Evolutionary conservation across 1,140 invertebrate species (phyloP), one percentile per base, ranked within the genome.

Genomic region (Drosophila lini): DNA sequence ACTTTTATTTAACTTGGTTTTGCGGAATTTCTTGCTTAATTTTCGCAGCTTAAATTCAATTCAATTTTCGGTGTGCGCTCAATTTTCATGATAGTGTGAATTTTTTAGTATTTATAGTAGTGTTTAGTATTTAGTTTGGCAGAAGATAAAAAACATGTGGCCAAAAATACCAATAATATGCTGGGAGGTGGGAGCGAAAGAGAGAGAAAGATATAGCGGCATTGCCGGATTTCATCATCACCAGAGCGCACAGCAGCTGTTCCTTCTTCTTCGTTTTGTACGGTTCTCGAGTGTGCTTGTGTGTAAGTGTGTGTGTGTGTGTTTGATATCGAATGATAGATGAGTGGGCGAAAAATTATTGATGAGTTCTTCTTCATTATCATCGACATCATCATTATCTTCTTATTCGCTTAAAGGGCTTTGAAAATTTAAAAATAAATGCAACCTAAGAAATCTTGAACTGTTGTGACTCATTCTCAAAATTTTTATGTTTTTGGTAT

Each of bases 1-100:
- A 28, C 42, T 76, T 76, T 58, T 74, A 74, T 75, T 75, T 74
- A 56, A 41, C 36, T 74, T 55, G 41, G 16, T 19, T 64, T 56
- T 73, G 59, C 63, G 83, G 84, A 86, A 86, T 89, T 89, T 81
- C 63, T 78, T 88, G 78, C 81, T 88, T 81, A 78, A 84, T 83
- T 89, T 89, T 88, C 47, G 63, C 52, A 68, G 76, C 83, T 88
- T 88, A 76, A 86, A 89, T 89, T 74, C 61, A 80, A 80, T 89
- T 81, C 64, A 85, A 86, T 80, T 83, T 74, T 52, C 11, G 32
- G 44, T 50, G 15, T 38, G 59, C 73, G 76, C 77, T 68, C 61
- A 83, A 80, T 83, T 80, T 86, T 82, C 64, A 58, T 15, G 34
- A 53, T 79, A 80, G 82, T 74, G 76, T 80, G 80, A 86, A 77